A percentile compares a stretch with the other conserved stretches of the same genome.
Conservation (phyloP, 2,797 vertebrate genomes). For the Pygocentrus nattereri region DNA sequence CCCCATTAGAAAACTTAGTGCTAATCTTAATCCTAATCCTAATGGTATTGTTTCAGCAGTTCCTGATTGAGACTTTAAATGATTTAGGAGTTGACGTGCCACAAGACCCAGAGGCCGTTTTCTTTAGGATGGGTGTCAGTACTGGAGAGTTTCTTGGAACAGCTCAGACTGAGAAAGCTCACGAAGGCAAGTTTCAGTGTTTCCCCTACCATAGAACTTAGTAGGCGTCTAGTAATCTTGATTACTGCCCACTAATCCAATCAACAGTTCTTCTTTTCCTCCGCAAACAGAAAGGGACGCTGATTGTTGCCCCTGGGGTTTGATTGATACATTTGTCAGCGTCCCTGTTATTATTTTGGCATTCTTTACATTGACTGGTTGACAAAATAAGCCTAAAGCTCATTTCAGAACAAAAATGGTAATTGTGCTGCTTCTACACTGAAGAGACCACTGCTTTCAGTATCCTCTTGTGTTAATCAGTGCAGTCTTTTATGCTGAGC, state of each 20-base stretch:
- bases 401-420: neutral
- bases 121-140: neutral
- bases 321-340: neutral
- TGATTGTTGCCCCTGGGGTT: neutral
- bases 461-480: too few species aligned
- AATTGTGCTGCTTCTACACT: neutral
- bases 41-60: neutral
- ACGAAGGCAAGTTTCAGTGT: neutral
- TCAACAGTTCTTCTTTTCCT: neutral
- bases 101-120: neutral
- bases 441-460: neutral
- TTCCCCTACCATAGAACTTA: neutral
- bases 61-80: neutral
- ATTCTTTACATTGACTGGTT: neutral
- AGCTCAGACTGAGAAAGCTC: neutral
- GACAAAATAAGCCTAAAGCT: neutral
- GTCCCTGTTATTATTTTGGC: neutral
- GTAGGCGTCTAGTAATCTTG: neutral
- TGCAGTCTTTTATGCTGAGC: too few species aligned
- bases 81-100: neutral
- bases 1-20: neutral
- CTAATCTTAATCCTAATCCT: neutral
- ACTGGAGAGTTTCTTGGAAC: neutral
- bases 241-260: neutral
- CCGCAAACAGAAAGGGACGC: neutral